Evolutionary conservation across 2,888 invertebrate genomes (phyloP).

Genomic region (Helobdella robusta): DNA sequence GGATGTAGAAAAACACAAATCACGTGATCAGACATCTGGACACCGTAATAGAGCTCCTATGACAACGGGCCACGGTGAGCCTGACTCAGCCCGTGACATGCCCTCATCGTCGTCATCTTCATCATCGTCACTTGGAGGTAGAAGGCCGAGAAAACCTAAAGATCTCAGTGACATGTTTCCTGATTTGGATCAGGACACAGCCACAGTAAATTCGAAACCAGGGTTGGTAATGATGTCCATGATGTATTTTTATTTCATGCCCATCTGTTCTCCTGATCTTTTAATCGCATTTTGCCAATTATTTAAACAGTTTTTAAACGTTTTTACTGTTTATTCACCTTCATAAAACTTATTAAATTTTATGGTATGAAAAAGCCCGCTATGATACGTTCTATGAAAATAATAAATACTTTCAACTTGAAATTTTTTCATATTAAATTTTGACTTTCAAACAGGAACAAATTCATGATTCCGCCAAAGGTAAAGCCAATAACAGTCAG

Average conservation of each 20-base stretch:
- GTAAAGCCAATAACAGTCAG: slow-evolving; percentile 17
- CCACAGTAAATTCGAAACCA: slow-evolving; percentile 5
- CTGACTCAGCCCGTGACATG: background rate
- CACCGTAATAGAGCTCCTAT: slow-evolving; percentile 8
- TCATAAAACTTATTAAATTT: no score
- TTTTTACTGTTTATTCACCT: no score
- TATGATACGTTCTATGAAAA: background rate
- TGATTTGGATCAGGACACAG: slow-evolving; percentile 15
- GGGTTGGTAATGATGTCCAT: slow-evolving; percentile 1
- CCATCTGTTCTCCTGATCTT: background rate
- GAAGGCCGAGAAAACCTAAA: background rate
- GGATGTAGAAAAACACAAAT: background rate
- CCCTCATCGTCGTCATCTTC: background rate
- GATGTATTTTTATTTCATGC: background rate
- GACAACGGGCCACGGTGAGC: background rate
- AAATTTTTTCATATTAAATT: background rate
- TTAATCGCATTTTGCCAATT: background rate
- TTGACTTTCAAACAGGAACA: slow-evolving; percentile 16
- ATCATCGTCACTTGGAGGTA: background rate
- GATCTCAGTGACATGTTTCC: slow-evolving; percentile 13
- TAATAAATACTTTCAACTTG: background rate
- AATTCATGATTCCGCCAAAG: slow-evolving; percentile 16
- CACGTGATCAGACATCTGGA: slow-evolving; percentile 20
- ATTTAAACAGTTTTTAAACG: no score
- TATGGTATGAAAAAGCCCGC: no score